These are phyloP conservation scores for Pedetes capensis DNA, from an alignment of 2,113 vertebrate species.

Conservation along the genomic window DNA sequence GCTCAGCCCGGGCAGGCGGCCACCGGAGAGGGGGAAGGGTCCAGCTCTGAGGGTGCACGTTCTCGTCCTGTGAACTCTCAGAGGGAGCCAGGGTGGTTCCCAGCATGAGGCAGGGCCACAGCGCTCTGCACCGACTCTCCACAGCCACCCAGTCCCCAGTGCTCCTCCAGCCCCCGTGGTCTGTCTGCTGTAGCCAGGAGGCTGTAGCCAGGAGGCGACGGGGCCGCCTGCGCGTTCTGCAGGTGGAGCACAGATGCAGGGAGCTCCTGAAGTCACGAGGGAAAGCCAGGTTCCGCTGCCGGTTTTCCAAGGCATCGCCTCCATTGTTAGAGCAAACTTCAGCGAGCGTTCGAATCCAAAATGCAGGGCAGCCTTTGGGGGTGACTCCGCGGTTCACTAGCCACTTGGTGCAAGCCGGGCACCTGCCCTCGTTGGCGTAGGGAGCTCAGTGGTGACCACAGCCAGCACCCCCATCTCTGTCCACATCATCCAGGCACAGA, in stretches of 20 bases:
- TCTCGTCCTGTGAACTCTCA: rapidly evolving
- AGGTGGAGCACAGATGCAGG: no score
- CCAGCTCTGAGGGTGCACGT: rapidly evolving
- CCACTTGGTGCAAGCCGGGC: rapidly evolving
- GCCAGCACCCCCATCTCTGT: not conserved
- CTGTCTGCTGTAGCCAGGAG: not conserved
- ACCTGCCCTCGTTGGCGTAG: rapidly evolving
- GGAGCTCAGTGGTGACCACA: rapidly evolving
- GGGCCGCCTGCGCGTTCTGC: rapidly evolving
- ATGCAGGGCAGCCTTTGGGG: rapidly evolving
- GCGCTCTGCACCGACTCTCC: not conserved
- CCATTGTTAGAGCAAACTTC: not conserved
- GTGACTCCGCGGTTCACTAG: rapidly evolving
- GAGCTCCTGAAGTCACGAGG: not conserved
- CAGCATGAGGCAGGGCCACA: rapidly evolving
- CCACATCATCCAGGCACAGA: rapidly evolving
- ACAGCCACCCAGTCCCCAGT: not conserved
- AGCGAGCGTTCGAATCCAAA: not conserved
- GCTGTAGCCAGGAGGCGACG: not conserved
- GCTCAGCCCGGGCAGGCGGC: rapidly evolving
- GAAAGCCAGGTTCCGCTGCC: rapidly evolving
- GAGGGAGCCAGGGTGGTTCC: not conserved
- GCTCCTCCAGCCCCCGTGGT: not conserved
- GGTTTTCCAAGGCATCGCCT: not conserved
- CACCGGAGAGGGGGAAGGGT: rapidly evolving